Evolutionary conservation across 2,797 vertebrate species (phyloP).

Genomic region (Myripristis murdjan): DNA sequence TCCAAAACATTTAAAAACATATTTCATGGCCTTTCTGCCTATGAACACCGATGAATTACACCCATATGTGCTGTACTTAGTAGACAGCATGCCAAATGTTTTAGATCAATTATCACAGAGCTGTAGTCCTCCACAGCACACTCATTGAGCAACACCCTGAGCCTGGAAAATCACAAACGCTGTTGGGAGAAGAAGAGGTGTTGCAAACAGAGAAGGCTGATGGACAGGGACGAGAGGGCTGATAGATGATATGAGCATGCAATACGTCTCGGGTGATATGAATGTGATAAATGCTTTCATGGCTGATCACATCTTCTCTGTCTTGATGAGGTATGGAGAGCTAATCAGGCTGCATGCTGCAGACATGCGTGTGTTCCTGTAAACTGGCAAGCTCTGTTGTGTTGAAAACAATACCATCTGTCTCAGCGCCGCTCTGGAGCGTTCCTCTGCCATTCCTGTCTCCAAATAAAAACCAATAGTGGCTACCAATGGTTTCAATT

Average conservation of each 20-base stretch:
- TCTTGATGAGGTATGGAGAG: conserved; percentile 50
- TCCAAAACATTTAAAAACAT: conserved; percentile 41
- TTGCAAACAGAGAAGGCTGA: conserved; percentile 55
- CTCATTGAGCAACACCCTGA: conserved; percentile 59
- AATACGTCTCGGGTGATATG: conserved; percentile 58
- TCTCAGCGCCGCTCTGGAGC: conserved; percentile 66
- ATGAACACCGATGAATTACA: conserved; percentile 67
- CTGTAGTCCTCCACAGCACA: conserved; percentile 51
- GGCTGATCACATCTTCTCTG: conserved; percentile 62
- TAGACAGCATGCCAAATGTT: conserved; percentile 69
- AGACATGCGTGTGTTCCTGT: conserved; percentile 50
- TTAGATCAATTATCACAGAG: conserved; percentile 73
- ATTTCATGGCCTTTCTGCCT: conserved; percentile 63
- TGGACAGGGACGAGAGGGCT: conserved; percentile 32
- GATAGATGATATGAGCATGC: conserved; percentile 40
- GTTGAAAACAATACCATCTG: conserved; percentile 82
- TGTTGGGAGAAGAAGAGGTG: conserved; percentile 67
- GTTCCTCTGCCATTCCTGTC: conserved; percentile 56
- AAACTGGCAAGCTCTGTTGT: conserved; percentile 45
- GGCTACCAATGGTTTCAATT: conserved; percentile 77
- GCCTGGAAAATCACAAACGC: conserved; percentile 62
- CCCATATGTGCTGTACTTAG: conserved; percentile 69
- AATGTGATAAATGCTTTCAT: conserved; percentile 67
- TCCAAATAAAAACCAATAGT: conserved; percentile 73
- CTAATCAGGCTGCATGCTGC: conserved; percentile 49